Conservation (phyloP, 1,140 invertebrate species). For the Goniozus legneri region DNA sequence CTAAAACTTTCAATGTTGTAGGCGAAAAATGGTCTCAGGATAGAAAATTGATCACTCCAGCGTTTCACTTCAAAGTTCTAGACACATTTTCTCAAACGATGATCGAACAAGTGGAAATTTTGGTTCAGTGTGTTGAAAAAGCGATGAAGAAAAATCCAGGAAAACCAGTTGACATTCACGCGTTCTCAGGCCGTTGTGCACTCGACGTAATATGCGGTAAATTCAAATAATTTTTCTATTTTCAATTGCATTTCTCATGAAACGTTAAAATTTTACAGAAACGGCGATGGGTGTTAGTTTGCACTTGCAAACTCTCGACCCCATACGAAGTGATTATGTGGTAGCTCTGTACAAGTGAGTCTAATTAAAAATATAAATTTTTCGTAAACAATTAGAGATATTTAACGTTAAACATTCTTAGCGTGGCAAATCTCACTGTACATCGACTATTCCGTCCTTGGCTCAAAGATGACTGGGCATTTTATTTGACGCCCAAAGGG, state of each 20-base stretch:
- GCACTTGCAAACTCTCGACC: slow-evolving; percentile 65
- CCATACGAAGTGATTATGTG: slow-evolving; percentile 67
- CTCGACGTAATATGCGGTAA: slow-evolving; percentile 79
- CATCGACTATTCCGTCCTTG: slow-evolving; percentile 11
- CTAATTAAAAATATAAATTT: neutral
- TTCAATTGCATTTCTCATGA: too few relatives aligned
- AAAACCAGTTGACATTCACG: slow-evolving; percentile 61
- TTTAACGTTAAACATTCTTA: neutral
- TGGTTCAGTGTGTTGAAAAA: slow-evolving; percentile 53
- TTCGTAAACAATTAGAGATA: neutral
- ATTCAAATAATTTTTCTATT: too few relatives aligned
- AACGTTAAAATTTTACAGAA: slow-evolving; percentile 54
- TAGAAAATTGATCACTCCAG: slow-evolving; percentile 77
- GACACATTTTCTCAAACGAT: slow-evolving; percentile 74
- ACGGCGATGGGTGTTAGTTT: slow-evolving; percentile 79
- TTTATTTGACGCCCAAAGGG: slow-evolving; percentile 32
- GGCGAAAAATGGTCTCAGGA: slow-evolving; percentile 72
- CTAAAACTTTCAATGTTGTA: slow-evolving; percentile 17
- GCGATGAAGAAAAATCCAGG: slow-evolving; percentile 41
- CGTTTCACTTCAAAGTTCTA: slow-evolving; percentile 83
- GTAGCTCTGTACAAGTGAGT: slow-evolving; percentile 64
- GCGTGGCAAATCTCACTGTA: neutral
- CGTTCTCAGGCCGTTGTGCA: slow-evolving; percentile 63
- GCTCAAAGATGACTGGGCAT: slow-evolving; percentile 4
- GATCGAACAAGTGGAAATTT: slow-evolving; percentile 65